These are phyloP conservation scores for Castor canadensis DNA, from an alignment of 2,113 vertebrate species.

Conservation along the genomic window DNA sequence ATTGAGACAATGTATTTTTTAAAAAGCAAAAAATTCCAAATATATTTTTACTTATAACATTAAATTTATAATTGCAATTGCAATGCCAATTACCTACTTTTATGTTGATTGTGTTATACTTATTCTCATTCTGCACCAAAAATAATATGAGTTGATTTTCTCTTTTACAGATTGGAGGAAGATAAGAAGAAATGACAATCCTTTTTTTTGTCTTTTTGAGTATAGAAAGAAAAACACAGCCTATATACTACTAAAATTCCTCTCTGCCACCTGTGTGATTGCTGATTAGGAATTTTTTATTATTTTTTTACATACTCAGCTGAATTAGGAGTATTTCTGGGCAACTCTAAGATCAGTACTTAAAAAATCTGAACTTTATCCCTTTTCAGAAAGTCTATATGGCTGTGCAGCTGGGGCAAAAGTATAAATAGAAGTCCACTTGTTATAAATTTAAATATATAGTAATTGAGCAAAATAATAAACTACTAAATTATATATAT, in stretches of 20 bases:
- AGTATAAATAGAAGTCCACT: background rate
- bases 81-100: background rate
- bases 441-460: background rate
- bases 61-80: background rate
- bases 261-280: background rate
- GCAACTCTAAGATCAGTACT: background rate
- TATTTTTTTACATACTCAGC: background rate
- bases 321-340: background rate
- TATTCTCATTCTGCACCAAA: background rate
- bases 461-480: background rate
- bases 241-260: background rate
- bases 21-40: background rate
- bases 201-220: background rate
- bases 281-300: background rate
- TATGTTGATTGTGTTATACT: background rate
- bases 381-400: background rate
- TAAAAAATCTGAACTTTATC: background rate
- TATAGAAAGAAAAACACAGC: background rate
- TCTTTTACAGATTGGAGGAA: background rate
- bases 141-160: background rate
- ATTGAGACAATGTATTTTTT: background rate
- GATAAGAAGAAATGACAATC: background rate
- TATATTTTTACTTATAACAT: background rate
- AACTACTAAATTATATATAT: background rate
- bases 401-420: background rate